Conservation (phyloP, 2,797 vertebrate genomes). For the Clangula hyemalis region DNA sequence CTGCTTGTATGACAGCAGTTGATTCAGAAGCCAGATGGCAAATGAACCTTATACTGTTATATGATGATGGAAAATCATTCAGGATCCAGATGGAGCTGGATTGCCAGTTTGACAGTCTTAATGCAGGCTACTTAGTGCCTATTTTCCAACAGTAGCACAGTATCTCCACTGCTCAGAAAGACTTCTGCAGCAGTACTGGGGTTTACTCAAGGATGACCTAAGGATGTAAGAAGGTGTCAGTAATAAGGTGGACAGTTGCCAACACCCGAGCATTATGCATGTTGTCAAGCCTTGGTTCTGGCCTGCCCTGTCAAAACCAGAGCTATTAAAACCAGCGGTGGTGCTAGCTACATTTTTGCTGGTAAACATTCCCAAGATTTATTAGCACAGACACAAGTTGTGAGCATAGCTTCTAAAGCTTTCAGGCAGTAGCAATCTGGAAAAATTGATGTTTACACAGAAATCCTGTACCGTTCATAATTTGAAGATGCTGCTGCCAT, state of each 20-base stretch:
- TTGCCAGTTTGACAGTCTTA: conserved; percentile 67
- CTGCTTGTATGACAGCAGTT: conserved; percentile 57
- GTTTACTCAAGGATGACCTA: not conserved
- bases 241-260: not conserved
- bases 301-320: not conserved
- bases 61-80: conserved; percentile 58
- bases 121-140: conserved; percentile 48
- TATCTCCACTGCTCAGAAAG: not conserved
- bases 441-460: conserved; percentile 74
- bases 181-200: not conserved
- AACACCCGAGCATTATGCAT: not conserved
- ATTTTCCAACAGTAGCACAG: conserved; percentile 16
- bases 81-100: conserved; percentile 67
- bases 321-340: not conserved
- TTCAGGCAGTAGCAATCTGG: conserved; percentile 70
- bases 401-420: conserved; percentile 54
- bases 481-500: conserved; percentile 68
- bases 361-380: conserved; percentile 54
- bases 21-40: conserved; percentile 65
- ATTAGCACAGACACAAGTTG: not conserved
- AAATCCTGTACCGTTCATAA: conserved; percentile 40
- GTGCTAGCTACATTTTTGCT: conserved; percentile 7
- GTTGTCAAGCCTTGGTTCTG: not conserved
- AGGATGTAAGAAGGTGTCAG: not conserved
- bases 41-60: conserved; percentile 67